Evolutionary conservation across 2,888 invertebrate species (phyloP), one percentile per base, ranked within the genome.

Genomic region (Tuta absoluta): DNA sequence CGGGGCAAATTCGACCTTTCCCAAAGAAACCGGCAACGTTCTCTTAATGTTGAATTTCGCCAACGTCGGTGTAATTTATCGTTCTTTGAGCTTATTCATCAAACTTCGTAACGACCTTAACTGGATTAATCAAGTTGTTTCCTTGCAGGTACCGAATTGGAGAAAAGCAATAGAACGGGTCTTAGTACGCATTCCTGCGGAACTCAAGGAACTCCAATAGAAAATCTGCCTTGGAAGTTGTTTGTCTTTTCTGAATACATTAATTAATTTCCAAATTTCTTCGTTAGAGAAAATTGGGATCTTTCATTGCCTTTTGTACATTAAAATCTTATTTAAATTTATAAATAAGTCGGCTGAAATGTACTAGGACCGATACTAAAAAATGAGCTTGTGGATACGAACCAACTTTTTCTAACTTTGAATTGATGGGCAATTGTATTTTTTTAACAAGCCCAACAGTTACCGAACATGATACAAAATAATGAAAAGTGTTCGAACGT

Each of bases 51-150:
- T 11, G 56, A 65, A 62, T 53, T 64, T 49, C 61, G 63, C 66
- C 59, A 56, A 64, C 64, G 63, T 28, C 65, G 48, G 64, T 49
- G 61, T 67, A 72, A 74, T 72, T 74, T 71, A 71, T 69, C 69
- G 69, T 71, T 71, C 72, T 71, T 70, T 70, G 72, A 72, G 72
- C 72, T 72, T 69, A 71, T 72, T 73, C 71, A 69, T 72, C 71
- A 72, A 71, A 74, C 71, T 73, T 69, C 56, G 62, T 71, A 73
- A 74, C 71, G 70, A 71, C 67, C 66, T 67, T 69, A 73, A 74
- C 73, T 69, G 68, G 71, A 74, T 72, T 73, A 74, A 73, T 73
- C 69, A 69, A 74, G 68, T 72, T 72, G 69, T 70, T 71, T 71
- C 68, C 61, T 33, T 65, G 51, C 66, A 66, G 65, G 69, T 69